phyloP scores from a whole-genome alignment of 2,888 invertebrate species.

The Crocallis elinguaria region DNA sequence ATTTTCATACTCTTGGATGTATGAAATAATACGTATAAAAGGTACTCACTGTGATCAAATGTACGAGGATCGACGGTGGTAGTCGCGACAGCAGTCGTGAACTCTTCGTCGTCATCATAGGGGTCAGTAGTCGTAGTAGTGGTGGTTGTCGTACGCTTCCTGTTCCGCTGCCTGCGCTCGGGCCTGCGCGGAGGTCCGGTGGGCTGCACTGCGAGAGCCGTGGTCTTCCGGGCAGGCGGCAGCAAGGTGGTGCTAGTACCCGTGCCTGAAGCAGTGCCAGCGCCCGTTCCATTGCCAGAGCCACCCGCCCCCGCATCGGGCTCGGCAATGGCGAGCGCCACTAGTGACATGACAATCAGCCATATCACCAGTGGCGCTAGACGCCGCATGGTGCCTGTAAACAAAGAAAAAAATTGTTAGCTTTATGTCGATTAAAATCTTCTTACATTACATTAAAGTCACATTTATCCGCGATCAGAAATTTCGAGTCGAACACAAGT shows the following conservation, averaged over 20 bases:
- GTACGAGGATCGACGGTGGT: conserved; percentile 71
- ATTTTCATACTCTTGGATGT: too few relatives aligned
- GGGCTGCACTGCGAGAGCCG: conserved; percentile 54
- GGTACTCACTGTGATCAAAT: conserved; percentile 74
- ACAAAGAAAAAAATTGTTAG: conserved; percentile 31
- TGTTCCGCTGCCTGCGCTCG: conserved; percentile 58
- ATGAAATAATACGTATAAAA: not conserved
- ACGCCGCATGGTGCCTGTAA: conserved; percentile 68
- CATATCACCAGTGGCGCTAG: conserved; percentile 78
- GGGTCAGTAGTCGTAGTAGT: conserved; percentile 59
- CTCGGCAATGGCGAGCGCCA: conserved; percentile 75
- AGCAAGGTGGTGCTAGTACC: conserved; percentile 27
- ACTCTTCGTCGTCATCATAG: conserved; percentile 60
- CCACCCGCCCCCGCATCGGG: conserved; percentile 49
- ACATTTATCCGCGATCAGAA: too few relatives aligned
- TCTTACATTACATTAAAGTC: too few relatives aligned
- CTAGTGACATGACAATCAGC: conserved; percentile 72
- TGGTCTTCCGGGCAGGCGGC: conserved; percentile 49
- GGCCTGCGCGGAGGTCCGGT: conserved; percentile 43
- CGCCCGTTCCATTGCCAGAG: conserved; percentile 28
- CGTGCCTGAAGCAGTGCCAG: conserved; percentile 32
- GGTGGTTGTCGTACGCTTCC: conserved; percentile 65
- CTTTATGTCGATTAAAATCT: not conserved
- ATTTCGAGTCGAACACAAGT: too few relatives aligned
- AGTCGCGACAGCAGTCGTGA: conserved; percentile 57